Base-by-base conservation (phyloP, 1,140 invertebrate species). In the Cydia pomonella region DNA sequence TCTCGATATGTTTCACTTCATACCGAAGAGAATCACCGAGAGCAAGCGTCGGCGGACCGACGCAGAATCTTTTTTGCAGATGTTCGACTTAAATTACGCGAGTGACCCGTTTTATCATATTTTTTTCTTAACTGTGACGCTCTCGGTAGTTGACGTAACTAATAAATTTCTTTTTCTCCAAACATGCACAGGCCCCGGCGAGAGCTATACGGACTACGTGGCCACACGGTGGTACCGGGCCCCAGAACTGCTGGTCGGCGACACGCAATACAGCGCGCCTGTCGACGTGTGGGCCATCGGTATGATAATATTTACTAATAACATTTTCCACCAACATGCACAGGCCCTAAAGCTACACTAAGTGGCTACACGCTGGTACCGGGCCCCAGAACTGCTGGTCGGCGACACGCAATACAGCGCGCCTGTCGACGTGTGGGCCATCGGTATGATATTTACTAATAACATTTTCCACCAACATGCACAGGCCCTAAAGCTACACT, bases 131-230 rank as follows among this genome's bases (percentile, higher is more conserved):
- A n/a, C n/a, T n/a, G n/a, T n/a, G n/a, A n/a, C n/a, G n/a, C n/a
- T n/a, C n/a, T n/a, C n/a, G n/a, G n/a, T n/a, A n/a, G n/a, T n/a
- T n/a, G n/a, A n/a, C 64, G 64, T 85, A 80, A 74, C 79, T 83
- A 81, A 80, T 74, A 80, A 75, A 77, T 23, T 3, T 44, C 69
- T 76, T 21, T 72, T 76, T 82, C 79, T 62, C 47, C 27, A 50
- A 73, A 91, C 86, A 90, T 90, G 88, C 74, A 77, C 84, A 95
- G 95, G 94, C 91, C 97, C 98, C 0, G 64, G 99, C 99, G 2
- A 99, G 94, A 98, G 99, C 90, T 99, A 99, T 88, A 99, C 99
- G 7, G n/a, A 99, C 92, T 99, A 99, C 92, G n/a, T n/a, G n/a
- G n/a, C 99, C 1, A 99, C 99, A n/a, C 94, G 99, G 27, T 99